Percentiles rank a stretch among this genome's conserved stretches.
Conservation (phyloP, 2,888 invertebrate genomes). For the Monoplex corrugatus region DNA sequence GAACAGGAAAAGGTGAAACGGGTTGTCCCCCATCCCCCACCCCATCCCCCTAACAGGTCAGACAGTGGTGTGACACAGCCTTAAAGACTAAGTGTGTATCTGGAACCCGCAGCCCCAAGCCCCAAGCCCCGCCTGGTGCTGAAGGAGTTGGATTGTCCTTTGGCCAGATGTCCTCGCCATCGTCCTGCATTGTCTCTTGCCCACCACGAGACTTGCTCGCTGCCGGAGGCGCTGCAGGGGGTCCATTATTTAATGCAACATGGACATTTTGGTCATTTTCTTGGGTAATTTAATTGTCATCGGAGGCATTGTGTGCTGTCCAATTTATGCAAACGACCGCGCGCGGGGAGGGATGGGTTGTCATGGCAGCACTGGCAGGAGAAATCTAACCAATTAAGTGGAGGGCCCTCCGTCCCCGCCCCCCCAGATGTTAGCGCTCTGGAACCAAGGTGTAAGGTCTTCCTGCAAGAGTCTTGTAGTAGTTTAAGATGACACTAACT, state of each 20-base stretch:
- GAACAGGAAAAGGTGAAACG: no score
- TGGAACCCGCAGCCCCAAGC: not conserved
- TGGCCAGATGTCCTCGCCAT: conserved; percentile 47
- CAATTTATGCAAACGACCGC: conserved; percentile 55
- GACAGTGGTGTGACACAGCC: no score
- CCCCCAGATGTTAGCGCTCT: conserved; percentile 54
- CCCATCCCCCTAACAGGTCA: not conserved
- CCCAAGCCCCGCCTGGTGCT: not conserved
- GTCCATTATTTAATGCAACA: conserved; percentile 52
- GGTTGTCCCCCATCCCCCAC: no score
- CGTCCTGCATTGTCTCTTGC: conserved; percentile 38
- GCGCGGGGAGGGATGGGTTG: conserved; percentile 44
- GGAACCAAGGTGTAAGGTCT: conserved; percentile 28
- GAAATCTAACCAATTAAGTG: conserved; percentile 56
- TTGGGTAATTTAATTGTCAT: conserved; percentile 57
- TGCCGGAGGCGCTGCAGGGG: conserved; percentile 45
- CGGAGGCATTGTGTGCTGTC: conserved; percentile 53
- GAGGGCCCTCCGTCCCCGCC: conserved; percentile 49
- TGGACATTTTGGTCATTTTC: conserved; percentile 54
- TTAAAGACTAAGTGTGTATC: no score
- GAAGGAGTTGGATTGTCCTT: conserved; percentile 29
- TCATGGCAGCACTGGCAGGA: conserved; percentile 33
- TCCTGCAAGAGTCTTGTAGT: not conserved
- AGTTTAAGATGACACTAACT: not conserved
- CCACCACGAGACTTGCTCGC: conserved; percentile 32